These are phyloP conservation scores for Agonopterix arenella DNA, from an alignment of 2,888 invertebrate species.

Conservation along the genomic window DNA sequence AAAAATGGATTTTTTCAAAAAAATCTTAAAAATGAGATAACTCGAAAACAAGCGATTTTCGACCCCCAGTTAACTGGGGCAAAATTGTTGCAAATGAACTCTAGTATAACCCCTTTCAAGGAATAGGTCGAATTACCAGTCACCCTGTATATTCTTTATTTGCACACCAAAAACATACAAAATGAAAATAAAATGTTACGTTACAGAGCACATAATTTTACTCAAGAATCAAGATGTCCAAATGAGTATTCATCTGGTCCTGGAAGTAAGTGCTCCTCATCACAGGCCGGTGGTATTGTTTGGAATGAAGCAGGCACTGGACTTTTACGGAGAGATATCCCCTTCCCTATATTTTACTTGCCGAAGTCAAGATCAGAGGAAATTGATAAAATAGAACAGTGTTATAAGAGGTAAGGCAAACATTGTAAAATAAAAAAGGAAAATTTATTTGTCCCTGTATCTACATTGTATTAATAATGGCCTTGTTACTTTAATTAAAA, in stretches of 20 bases:
- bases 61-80: too few species aligned
- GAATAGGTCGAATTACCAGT: too few species aligned
- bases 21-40: too few species aligned
- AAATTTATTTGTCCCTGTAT: too few species aligned
- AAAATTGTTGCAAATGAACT: too few species aligned
- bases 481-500: constrained; percentile 26
- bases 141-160: neutral
- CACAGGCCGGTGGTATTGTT: constrained; percentile 75
- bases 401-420: constrained; percentile 66
- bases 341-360: constrained; percentile 92
- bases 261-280: constrained; percentile 66
- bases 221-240: constrained; percentile 88
- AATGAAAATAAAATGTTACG: neutral
- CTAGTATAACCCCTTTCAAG: too few species aligned
- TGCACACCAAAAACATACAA: neutral
- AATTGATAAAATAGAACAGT: constrained; percentile 76
- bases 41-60: too few species aligned
- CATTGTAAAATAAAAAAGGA: too few species aligned
- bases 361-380: constrained; percentile 68
- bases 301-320: constrained; percentile 92
- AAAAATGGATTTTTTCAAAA: too few species aligned
- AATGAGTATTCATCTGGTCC: constrained; percentile 80
- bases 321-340: constrained; percentile 86
- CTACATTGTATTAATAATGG: too few species aligned
- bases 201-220: constrained; percentile 51